Evolutionary conservation across 1,140 invertebrate genomes (phyloP).

Genomic region (Amyelois transitella): DNA sequence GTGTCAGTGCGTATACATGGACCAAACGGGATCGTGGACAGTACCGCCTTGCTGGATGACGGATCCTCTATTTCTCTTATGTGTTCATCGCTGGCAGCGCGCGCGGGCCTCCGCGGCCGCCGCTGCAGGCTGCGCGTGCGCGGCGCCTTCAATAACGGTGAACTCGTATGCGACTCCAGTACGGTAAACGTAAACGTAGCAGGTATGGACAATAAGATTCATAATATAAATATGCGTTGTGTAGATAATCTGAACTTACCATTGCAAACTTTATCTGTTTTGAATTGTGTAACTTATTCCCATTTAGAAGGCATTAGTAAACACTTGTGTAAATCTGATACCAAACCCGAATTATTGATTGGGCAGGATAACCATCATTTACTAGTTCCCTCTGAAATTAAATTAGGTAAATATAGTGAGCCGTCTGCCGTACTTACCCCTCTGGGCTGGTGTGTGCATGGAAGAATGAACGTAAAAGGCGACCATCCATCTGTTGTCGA

Average conservation of each 20-base stretch:
- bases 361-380: slow-evolving; percentile 30
- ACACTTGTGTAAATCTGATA: slow-evolving; percentile 3
- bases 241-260: slow-evolving; percentile 13
- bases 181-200: not conserved
- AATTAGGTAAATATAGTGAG: slow-evolving; percentile 13
- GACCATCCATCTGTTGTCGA: no score
- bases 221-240: not conserved
- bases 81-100: not conserved
- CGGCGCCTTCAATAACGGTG: slow-evolving; percentile 2
- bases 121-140: not conserved
- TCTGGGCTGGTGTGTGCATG: slow-evolving; percentile 26
- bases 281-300: slow-evolving; percentile 7
- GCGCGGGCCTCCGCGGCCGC: slow-evolving; percentile 4
- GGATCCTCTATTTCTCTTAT: slow-evolving; percentile 2
- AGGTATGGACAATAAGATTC: slow-evolving; percentile 3
- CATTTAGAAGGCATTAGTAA: slow-evolving; percentile 10
- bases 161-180: not conserved
- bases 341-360: slow-evolving; percentile 23
- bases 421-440: slow-evolving; percentile 12
- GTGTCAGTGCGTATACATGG: not conserved
- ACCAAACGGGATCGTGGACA: not conserved
- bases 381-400: slow-evolving; percentile 15
- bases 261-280: slow-evolving; percentile 9
- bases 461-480: not conserved
- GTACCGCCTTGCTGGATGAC: not conserved